phyloP scores from a whole-genome alignment of 1,140 invertebrate genomes.

The Papilio xuthus region DNA sequence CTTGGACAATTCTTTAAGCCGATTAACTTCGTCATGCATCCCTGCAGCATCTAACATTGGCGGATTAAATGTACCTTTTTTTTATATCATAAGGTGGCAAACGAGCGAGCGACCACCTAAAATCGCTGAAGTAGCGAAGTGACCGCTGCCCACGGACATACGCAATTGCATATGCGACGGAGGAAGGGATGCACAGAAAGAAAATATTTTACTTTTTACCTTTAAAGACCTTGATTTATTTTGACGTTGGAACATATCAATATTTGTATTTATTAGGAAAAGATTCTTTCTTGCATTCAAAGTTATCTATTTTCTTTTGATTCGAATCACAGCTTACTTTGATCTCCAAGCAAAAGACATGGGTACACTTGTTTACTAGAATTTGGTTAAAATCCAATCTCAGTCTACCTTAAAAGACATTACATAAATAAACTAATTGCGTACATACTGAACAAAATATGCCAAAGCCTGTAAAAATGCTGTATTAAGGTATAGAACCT shows the following conservation, averaged over 20 bases:
- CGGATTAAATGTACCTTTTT: background rate
- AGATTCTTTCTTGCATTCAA: background rate
- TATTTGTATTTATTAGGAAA: background rate
- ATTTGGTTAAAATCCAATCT: too few species aligned
- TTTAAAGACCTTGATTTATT: background rate
- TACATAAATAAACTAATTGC: background rate
- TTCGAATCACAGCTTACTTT: background rate
- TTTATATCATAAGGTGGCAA: too few species aligned
- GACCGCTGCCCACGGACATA: too few species aligned
- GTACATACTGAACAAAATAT: background rate
- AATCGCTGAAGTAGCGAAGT: too few species aligned
- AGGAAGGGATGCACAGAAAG: too few species aligned
- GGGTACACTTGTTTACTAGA: too few species aligned
- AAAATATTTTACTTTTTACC: too few species aligned
- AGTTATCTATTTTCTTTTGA: background rate
- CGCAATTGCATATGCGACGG: too few species aligned
- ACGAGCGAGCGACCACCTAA: too few species aligned
- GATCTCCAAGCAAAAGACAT: background rate
- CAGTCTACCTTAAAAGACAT: background rate
- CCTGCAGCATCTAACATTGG: slow-evolving; percentile 43
- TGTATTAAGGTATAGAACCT: background rate
- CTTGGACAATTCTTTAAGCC: slow-evolving; percentile 26
- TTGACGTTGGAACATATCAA: background rate
- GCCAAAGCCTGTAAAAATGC: background rate
- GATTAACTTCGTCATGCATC: slow-evolving; percentile 44